Conservation (phyloP, 2,113 vertebrate species). For the Tretioscincus oriximinensis region DNA sequence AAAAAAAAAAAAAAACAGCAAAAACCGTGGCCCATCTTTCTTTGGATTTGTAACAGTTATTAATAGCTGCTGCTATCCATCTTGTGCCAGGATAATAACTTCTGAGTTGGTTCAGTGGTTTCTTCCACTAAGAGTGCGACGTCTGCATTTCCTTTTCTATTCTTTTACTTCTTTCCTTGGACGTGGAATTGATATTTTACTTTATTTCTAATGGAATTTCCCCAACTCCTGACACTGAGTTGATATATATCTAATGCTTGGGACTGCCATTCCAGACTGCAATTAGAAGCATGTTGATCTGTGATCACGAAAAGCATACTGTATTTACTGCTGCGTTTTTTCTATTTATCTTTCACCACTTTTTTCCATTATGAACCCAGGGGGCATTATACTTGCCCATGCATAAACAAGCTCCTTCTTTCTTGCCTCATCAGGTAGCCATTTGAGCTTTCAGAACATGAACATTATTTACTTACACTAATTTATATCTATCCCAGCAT, state of each 20-base stretch:
- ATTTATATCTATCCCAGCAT: no score
- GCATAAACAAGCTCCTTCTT: no score
- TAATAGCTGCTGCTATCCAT: conserved; percentile 4
- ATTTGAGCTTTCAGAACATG: no score
- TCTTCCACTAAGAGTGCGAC: neutral
- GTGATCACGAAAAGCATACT: neutral
- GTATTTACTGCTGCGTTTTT: no score
- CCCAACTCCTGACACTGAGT: neutral
- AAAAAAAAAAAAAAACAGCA: neutral
- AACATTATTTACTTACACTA: no score
- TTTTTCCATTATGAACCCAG: no score
- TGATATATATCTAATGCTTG: neutral
- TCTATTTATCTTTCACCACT: no score
- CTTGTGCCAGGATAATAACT: neutral
- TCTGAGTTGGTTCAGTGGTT: neutral
- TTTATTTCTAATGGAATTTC: neutral
- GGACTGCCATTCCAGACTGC: neutral
- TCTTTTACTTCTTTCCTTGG: neutral
- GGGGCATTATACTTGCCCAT: no score
- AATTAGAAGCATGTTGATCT: neutral
- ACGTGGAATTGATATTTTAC: neutral
- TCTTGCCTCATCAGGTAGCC: no score
- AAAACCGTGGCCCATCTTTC: neutral
- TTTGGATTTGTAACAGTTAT: neutral
- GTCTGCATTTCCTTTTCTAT: neutral